phyloP scores from a whole-genome alignment of 2,113 vertebrate genomes.

The Porphyrio hochstetteri region DNA sequence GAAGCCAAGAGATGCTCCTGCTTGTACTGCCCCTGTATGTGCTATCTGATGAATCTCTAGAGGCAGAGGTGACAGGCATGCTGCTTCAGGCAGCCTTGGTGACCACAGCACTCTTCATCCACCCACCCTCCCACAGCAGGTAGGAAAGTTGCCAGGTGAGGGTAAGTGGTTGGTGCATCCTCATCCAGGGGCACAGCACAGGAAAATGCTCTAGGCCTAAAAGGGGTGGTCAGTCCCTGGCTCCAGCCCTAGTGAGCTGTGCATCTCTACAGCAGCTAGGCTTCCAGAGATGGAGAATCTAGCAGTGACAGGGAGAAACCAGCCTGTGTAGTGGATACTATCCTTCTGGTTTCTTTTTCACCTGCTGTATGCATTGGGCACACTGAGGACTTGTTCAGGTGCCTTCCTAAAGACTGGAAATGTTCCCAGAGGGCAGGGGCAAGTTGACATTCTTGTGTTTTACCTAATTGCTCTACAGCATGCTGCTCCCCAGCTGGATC shows the following conservation, averaged over 20 bases:
- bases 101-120: background rate
- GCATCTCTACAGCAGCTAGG: background rate
- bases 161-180: fast-evolving
- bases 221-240: background rate
- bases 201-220: background rate
- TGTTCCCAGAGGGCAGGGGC: background rate
- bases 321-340: background rate
- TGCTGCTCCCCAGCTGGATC: background rate
- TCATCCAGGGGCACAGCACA: background rate
- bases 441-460: background rate
- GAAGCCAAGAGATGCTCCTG: background rate
- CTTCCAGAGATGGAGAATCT: background rate
- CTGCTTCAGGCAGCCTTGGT: background rate
- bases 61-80: background rate
- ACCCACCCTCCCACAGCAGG: background rate
- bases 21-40: no score
- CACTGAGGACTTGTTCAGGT: background rate
- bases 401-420: background rate
- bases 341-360: background rate
- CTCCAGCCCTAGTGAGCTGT: background rate
- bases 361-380: background rate
- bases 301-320: background rate
- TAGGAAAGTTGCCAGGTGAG: fast-evolving
- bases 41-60: background rate
- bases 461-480: background rate